Conservation (phyloP, 2,113 vertebrate species). For the Macaca mulatta region DNA sequence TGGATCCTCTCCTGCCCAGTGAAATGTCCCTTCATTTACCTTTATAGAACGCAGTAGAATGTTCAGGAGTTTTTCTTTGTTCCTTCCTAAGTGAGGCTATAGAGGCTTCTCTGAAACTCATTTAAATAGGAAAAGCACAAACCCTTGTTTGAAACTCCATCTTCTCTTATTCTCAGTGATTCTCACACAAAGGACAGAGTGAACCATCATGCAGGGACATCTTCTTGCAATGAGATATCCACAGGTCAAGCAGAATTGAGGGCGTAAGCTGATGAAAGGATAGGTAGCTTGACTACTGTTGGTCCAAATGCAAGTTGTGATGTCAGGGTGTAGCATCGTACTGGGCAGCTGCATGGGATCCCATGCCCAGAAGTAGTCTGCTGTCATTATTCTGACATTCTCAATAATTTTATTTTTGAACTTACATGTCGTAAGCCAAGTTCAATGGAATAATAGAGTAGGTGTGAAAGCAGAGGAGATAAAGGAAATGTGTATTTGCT, state of each 20-base stretch:
- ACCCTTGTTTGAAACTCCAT: background rate
- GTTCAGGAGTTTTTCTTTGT: background rate
- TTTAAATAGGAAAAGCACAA: background rate
- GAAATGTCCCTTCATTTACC: background rate
- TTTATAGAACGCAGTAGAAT: background rate
- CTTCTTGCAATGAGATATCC: background rate
- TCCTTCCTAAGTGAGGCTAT: background rate
- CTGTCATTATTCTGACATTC: background rate
- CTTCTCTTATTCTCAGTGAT: background rate
- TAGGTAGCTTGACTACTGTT: background rate
- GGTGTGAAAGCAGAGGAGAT: background rate
- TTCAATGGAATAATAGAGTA: background rate
- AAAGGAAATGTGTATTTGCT: no score
- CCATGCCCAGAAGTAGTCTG: background rate
- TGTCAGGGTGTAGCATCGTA: no score
- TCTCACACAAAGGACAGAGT: background rate
- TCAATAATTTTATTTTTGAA: background rate
- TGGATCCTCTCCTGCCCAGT: background rate
- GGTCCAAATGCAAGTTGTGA: background rate
- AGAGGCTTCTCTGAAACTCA: background rate
- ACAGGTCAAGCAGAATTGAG: background rate
- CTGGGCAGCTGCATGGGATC: rapidly evolving
- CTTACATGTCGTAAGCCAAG: background rate
- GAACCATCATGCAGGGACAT: background rate
- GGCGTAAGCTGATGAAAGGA: no score